Evolutionary conservation across 2,797 vertebrate species (phyloP).

Genomic region (Numenius phaeopus): DNA sequence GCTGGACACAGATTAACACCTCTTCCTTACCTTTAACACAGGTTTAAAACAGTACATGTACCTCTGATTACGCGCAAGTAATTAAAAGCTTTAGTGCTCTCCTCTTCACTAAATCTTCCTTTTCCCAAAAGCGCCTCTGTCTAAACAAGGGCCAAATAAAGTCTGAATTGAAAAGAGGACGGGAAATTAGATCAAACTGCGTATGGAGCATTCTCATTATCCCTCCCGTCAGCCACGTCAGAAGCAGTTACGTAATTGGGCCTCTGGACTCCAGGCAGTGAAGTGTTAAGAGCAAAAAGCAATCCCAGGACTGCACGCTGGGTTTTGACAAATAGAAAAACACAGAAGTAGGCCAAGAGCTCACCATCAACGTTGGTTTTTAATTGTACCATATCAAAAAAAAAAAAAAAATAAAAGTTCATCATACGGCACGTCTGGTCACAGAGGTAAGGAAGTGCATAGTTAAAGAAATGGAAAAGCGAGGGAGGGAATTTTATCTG

Average conservation of each 20-base stretch:
- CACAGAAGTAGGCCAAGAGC: slow-evolving; percentile 50
- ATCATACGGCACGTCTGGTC: background rate
- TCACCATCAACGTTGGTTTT: slow-evolving; percentile 5
- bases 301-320: slow-evolving; percentile 53
- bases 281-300: slow-evolving; percentile 67
- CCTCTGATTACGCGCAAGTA: background rate
- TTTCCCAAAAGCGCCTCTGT: slow-evolving; percentile 21
- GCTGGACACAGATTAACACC: background rate
- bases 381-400: background rate
- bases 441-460: background rate
- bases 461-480: background rate
- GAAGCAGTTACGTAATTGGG: slow-evolving; percentile 68
- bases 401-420: background rate
- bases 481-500: background rate
- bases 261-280: slow-evolving; percentile 56
- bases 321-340: slow-evolving; percentile 60
- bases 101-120: background rate
- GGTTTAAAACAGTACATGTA: background rate
- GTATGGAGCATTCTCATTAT: slow-evolving; percentile 49
- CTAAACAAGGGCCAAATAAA: slow-evolving; percentile 35
- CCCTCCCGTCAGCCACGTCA: slow-evolving; percentile 61
- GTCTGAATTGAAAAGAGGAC: slow-evolving; percentile 57
- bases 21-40: background rate
- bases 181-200: slow-evolving; percentile 65
- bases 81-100: background rate